phyloP scores from a whole-genome alignment of 2,888 invertebrate species.

The Heliconius erato region DNA sequence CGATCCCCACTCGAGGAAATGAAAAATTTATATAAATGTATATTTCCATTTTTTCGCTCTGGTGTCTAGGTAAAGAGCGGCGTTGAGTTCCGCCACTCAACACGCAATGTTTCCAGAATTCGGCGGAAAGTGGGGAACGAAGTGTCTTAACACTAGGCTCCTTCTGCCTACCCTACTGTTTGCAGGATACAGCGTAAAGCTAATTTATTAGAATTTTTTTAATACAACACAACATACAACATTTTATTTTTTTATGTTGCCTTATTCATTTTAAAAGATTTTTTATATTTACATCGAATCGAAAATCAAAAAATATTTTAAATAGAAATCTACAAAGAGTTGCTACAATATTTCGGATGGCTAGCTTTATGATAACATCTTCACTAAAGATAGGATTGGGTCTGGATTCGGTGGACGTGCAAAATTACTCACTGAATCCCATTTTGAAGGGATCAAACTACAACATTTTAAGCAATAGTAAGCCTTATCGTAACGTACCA shows the following conservation, averaged over 20 bases:
- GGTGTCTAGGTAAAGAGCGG: too few species aligned
- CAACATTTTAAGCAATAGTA: conserved; percentile 15
- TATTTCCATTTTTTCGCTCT: too few species aligned
- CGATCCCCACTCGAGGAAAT: too few species aligned
- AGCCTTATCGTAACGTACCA: conserved; percentile 33
- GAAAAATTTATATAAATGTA: too few species aligned
- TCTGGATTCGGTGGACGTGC: conserved; percentile 37
- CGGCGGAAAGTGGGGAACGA: too few species aligned
- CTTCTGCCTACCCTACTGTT: too few species aligned
- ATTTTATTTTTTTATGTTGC: background rate
- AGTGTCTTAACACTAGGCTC: too few species aligned
- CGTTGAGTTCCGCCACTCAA: too few species aligned
- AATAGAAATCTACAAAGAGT: conserved; percentile 9
- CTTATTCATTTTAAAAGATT: too few species aligned
- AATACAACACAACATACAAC: background rate
- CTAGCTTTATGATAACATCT: conserved; percentile 41
- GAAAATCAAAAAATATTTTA: background rate
- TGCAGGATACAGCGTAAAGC: too few species aligned
- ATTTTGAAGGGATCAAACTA: conserved; percentile 11
- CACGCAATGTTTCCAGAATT: too few species aligned
- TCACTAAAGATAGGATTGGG: conserved; percentile 36
- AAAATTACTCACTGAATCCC: conserved; percentile 38
- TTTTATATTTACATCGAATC: background rate
- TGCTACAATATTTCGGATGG: background rate
- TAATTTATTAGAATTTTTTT: background rate